Percentiles rank a stretch among this genome's conserved stretches.
Evolutionary conservation across 2,888 invertebrate species (phyloP).

Genomic region (Sinodicranocentrus sp.): DNA sequence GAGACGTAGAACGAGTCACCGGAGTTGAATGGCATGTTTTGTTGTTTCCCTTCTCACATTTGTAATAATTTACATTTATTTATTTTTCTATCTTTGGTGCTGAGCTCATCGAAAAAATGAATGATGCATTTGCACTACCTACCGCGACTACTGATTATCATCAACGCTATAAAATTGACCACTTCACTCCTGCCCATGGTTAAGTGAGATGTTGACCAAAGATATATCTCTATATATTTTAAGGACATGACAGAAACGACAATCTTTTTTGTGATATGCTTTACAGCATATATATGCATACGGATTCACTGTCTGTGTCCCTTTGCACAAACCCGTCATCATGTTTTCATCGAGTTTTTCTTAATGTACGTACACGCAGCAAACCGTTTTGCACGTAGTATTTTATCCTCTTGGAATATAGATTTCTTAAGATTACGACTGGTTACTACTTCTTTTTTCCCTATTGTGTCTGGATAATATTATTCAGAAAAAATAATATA

Average conservation of each 20-base stretch:
- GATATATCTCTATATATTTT: no score
- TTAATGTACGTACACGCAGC: background rate
- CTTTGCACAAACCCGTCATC: background rate
- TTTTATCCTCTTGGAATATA: background rate
- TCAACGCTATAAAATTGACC: constrained; percentile 2
- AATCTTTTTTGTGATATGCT: background rate
- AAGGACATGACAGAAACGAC: constrained; percentile 17
- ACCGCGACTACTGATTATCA: background rate
- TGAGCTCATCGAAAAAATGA: constrained; percentile 46
- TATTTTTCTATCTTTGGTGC: constrained; percentile 43
- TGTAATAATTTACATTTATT: constrained; percentile 8
- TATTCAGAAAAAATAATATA: background rate
- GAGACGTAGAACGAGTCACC: no score
- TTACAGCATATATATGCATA: background rate
- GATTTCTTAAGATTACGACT: background rate
- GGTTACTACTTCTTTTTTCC: background rate
- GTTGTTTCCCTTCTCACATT: background rate
- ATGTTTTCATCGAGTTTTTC: background rate
- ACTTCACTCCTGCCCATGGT: background rate
- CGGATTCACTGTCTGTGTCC: no score
- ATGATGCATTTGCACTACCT: constrained; percentile 5
- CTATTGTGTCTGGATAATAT: background rate
- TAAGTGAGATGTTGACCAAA: background rate
- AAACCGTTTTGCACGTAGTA: constrained; percentile 10
- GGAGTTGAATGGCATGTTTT: no score